These are phyloP conservation scores for Colius striatus DNA, from an alignment of 2,113 vertebrate species.

Conservation along the genomic window DNA sequence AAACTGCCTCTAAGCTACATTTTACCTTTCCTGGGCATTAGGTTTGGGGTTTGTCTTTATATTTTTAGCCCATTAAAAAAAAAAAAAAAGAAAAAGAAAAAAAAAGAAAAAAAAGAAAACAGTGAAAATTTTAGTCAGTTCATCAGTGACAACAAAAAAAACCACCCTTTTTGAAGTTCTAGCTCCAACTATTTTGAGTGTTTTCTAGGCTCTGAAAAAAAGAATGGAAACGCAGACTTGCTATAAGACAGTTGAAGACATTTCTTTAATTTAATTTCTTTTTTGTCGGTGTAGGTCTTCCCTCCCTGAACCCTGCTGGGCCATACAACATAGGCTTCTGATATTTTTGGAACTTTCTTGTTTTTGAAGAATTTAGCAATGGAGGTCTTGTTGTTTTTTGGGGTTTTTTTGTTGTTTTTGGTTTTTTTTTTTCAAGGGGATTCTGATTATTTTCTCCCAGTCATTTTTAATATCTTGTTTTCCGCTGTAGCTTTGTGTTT, in stretches of 20 bases:
- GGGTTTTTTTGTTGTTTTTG: neutral
- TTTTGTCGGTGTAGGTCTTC: neutral
- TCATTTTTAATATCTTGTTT: neutral
- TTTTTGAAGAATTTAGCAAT: neutral
- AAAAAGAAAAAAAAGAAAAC: neutral
- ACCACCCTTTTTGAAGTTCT: neutral
- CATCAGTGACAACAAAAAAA: neutral
- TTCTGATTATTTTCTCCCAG: no score
- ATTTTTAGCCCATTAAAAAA: neutral
- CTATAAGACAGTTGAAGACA: neutral
- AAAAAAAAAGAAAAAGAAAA: neutral
- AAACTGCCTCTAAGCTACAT: neutral
- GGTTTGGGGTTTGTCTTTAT: neutral
- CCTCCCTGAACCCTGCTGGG: neutral
- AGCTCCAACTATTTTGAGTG: neutral
- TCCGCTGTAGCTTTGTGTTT: neutral
- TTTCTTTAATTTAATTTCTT: neutral
- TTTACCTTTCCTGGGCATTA: neutral
- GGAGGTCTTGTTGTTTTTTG: neutral
- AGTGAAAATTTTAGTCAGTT: neutral
- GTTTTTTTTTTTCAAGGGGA: neutral
- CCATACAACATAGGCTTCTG: neutral
- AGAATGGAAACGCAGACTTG: neutral
- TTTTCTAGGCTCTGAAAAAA: neutral
- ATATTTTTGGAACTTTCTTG: neutral